Percentiles rank a stretch among this genome's conserved stretches.
phyloP scores from a whole-genome alignment of 1,140 invertebrate genomes.

The Formica selysi region DNA sequence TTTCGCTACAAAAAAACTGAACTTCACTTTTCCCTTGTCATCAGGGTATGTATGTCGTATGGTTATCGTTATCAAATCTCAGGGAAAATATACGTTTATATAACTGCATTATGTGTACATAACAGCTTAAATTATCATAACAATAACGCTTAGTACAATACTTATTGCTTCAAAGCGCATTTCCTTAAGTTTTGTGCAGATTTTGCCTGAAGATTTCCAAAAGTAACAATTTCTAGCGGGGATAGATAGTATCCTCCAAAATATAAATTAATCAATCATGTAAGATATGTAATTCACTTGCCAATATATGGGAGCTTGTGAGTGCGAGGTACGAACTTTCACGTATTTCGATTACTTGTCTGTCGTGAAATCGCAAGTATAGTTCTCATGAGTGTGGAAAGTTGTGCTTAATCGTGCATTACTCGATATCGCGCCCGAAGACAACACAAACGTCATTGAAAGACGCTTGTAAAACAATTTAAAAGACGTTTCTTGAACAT shows the following conservation, averaged over 20 bases:
- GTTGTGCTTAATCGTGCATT: conserved; percentile 53
- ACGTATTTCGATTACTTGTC: conserved; percentile 28
- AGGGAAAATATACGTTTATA: conserved; percentile 65
- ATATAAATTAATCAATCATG: conserved; percentile 24
- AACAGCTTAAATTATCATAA: conserved; percentile 67
- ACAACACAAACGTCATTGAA: not conserved
- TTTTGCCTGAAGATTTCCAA: conserved; percentile 23
- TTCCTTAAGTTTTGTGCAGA: conserved; percentile 62
- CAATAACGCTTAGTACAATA: conserved; percentile 70
- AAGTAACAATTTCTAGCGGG: not conserved
- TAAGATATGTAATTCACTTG: conserved; percentile 64
- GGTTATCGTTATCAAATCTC: conserved; percentile 60
- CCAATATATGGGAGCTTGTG: conserved; percentile 35
- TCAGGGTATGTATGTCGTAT: conserved; percentile 40
- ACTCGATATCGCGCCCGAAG: conserved; percentile 28
- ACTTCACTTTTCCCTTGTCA: conserved; percentile 1
- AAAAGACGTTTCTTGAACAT: not conserved
- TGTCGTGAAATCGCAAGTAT: not conserved
- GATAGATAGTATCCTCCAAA: not conserved
- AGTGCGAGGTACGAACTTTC: conserved; percentile 40
- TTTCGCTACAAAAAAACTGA: conserved; percentile 10
- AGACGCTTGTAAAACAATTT: not conserved
- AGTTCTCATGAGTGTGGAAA: conserved; percentile 27
- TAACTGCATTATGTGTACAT: conserved; percentile 42
- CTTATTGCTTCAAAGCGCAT: conserved; percentile 76